phyloP scores from a whole-genome alignment of 2,888 invertebrate genomes.

The Belgica antarctica region DNA sequence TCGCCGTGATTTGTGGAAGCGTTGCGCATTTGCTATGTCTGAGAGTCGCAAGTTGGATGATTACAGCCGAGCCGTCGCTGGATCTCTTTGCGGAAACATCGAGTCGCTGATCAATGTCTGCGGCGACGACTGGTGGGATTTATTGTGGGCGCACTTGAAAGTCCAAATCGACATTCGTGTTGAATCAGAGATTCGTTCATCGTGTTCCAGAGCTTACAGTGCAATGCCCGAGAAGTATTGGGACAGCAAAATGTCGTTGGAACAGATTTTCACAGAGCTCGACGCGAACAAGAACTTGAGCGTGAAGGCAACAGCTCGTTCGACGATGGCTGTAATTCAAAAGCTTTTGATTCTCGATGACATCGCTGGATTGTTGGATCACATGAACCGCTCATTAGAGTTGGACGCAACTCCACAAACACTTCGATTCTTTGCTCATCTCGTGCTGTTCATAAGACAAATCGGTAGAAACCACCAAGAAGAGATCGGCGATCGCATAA shows the following conservation, averaged over 20 bases:
- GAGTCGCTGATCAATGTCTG: slow-evolving; percentile 72
- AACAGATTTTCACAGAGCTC: slow-evolving; percentile 67
- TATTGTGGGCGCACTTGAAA: slow-evolving; percentile 83
- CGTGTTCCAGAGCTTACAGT: slow-evolving; percentile 58
- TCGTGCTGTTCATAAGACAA: slow-evolving; percentile 77
- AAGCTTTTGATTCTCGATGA: slow-evolving; percentile 82
- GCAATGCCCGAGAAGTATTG: slow-evolving; percentile 67
- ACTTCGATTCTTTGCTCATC: slow-evolving; percentile 76
- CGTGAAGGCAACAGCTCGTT: slow-evolving; percentile 58
- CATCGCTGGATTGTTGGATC: slow-evolving; percentile 68
- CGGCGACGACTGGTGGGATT: slow-evolving; percentile 80
- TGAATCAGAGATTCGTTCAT: slow-evolving; percentile 71
- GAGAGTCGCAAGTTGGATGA: slow-evolving; percentile 59
- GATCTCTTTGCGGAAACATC: slow-evolving; percentile 79
- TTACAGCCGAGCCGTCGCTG: slow-evolving; percentile 68
- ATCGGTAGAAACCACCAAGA: slow-evolving; percentile 71
- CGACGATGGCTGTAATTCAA: slow-evolving; percentile 75
- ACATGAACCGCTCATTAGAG: slow-evolving; percentile 67
- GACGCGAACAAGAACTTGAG: slow-evolving; percentile 61
- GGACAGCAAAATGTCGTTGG: slow-evolving; percentile 66
- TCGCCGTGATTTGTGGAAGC: slow-evolving; percentile 75
- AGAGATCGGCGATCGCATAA: slow-evolving; percentile 70
- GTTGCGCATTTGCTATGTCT: slow-evolving; percentile 65
- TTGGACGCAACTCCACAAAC: slow-evolving; percentile 57
- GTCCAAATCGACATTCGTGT: slow-evolving; percentile 80